Evolutionary conservation across 2,113 vertebrate species (phyloP), one percentile per base, ranked within the genome.

Genomic region (Numenius arquata): DNA sequence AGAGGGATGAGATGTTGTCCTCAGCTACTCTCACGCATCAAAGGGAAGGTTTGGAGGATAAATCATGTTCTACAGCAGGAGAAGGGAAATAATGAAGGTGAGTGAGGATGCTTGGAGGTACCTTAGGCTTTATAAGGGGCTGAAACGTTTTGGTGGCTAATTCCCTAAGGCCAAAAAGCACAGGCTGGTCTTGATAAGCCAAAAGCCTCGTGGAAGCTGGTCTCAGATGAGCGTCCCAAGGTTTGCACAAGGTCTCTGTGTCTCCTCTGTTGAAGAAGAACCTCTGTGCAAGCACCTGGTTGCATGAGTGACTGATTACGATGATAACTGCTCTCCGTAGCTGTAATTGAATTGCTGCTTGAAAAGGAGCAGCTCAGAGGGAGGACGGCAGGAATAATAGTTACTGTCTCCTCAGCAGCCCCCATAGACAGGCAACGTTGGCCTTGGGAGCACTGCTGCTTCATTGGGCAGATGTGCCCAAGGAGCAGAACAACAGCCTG

Each of bases 391-490:
- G 1, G 18, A 55, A 21, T 70, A 58, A 86, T 0, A 27, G 76
- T 8, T 53, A 43, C 55, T 3, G 4, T 21, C 50, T 77, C 55
- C 73, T 66, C 59, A 11, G 26, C 68, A 84, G 68, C 41, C 41
- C 65, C 53, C 5, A 2, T 34, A n/a, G 71, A n/a, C 55, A 53
- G 73, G 67, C 29, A 1, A 11, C 0, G 1, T 17, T 32, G 61
- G 59, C 0, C 0, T 36, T 14, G 3, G 11, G 0, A 36, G 15
- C 43, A 36, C 41, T 0, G 0, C 40, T 36, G 30, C 70, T 70
- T 34, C 61, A 0, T 6, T 43, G 29, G 5, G 61, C 43, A 56
- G 53, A 68, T 0, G 0, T 40, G 55, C 15, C n/a, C 1, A 0
- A 56, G 25, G 26, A n/a, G 32, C 45, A 95, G 48, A 83, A 25